These are phyloP conservation scores for Caenorhabditis sp. DNA, from an alignment of 2,888 invertebrate genomes.

Conservation along the genomic window DNA sequence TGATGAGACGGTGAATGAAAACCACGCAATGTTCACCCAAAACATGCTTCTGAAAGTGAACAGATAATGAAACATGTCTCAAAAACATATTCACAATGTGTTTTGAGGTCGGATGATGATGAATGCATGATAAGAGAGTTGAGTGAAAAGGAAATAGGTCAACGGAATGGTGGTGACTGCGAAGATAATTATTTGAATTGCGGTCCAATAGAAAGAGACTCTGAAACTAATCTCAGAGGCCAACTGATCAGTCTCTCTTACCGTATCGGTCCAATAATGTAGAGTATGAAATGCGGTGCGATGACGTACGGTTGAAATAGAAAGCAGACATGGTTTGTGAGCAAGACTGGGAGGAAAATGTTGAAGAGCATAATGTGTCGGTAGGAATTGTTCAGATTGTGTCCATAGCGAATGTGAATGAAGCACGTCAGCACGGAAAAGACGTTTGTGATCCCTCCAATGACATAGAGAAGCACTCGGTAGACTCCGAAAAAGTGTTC, in stretches of 20 bases:
- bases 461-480: neutral
- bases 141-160: slow-evolving; percentile 18
- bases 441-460: slow-evolving; percentile 21
- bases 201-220: slow-evolving; percentile 1
- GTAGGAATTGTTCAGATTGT: slow-evolving; percentile 5
- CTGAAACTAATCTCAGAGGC: neutral
- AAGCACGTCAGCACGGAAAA: slow-evolving; percentile 19
- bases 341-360: slow-evolving; percentile 16
- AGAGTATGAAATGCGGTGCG: slow-evolving; percentile 24
- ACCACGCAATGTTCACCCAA: slow-evolving; percentile 15
- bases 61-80: neutral
- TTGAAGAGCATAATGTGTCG: slow-evolving; percentile 27
- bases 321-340: slow-evolving; percentile 38
- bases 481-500: slow-evolving; percentile 14
- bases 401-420: slow-evolving; percentile 7
- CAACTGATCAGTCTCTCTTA: neutral
- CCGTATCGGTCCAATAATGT: slow-evolving; percentile 12
- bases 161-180: slow-evolving; percentile 1
- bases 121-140: slow-evolving; percentile 27
- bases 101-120: slow-evolving; percentile 24
- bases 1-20: neutral
- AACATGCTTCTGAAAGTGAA: slow-evolving; percentile 28
- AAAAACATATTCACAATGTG: slow-evolving; percentile 14
- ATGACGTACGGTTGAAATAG: slow-evolving; percentile 28
- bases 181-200: neutral